Conservation (phyloP, 1,140 invertebrate species). For the Plutomurus gul region DNA sequence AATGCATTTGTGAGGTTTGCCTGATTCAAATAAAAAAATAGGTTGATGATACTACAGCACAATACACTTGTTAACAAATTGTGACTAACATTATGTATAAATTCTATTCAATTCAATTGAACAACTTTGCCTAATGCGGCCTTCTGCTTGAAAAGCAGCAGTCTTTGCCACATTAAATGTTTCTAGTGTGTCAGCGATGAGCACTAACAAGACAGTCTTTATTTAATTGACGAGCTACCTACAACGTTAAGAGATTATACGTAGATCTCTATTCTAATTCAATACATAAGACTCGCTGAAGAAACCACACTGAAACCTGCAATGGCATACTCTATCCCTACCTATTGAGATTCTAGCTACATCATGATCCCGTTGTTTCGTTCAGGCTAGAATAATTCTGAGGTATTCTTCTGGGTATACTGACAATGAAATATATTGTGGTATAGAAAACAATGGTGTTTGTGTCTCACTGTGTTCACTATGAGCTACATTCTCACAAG, state of each 20-base stretch:
- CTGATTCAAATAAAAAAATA: conserved; percentile 12
- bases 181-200: not conserved
- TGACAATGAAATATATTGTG: not conserved
- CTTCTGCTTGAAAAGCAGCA: not conserved
- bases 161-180: not conserved
- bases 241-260: too few relatives aligned
- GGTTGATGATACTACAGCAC: conserved; percentile 2
- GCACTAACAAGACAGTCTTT: too few relatives aligned
- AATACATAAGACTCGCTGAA: too few relatives aligned
- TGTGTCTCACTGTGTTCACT: not conserved
- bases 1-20: conserved; percentile 16
- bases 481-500: not conserved
- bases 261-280: not conserved
- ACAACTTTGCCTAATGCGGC: not conserved
- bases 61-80: not conserved
- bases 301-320: not conserved
- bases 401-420: conserved; percentile 11
- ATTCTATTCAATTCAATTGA: not conserved
- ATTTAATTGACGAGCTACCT: too few relatives aligned
- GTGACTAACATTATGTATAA: conserved; percentile 7
- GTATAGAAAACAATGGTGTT: conserved; percentile 13
- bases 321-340: not conserved
- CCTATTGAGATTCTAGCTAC: conserved; percentile 17
- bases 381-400: conserved; percentile 25
- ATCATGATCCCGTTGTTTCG: conserved; percentile 20